These are phyloP conservation scores for Stenchaetothrips biformis DNA, from an alignment of 2,888 invertebrate species.

Conservation along the genomic window DNA sequence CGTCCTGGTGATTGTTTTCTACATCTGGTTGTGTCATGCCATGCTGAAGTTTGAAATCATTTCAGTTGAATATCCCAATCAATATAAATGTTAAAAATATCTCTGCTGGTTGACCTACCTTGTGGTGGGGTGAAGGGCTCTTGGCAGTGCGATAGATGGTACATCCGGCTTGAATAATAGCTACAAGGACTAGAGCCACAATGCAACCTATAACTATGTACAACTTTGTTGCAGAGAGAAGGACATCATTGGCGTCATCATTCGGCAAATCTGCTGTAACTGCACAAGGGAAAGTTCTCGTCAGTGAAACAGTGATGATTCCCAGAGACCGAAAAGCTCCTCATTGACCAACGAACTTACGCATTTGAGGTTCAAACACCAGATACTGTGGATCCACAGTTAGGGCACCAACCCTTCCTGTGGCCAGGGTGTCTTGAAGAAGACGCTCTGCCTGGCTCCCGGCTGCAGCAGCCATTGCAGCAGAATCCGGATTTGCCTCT, in stretches of 20 bases:
- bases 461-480: slow-evolving; percentile 35
- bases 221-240: slow-evolving; percentile 68
- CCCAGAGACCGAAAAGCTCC: background rate
- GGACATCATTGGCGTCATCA: slow-evolving; percentile 50
- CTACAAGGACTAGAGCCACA: slow-evolving; percentile 70
- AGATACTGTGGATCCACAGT: slow-evolving; percentile 77
- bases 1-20: background rate
- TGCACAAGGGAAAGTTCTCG: slow-evolving; percentile 42
- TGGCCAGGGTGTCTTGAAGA: slow-evolving; percentile 63
- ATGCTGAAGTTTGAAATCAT: background rate
- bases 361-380: slow-evolving; percentile 61
- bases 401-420: slow-evolving; percentile 71
- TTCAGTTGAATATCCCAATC: background rate
- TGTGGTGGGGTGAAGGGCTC: slow-evolving; percentile 52
- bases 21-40: slow-evolving; percentile 12
- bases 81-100: background rate
- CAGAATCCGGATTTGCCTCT: slow-evolving; percentile 41
- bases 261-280: slow-evolving; percentile 51
- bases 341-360: slow-evolving; percentile 51
- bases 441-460: slow-evolving; percentile 50
- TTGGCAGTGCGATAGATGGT: slow-evolving; percentile 68
- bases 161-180: slow-evolving; percentile 76
- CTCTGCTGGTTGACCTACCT: slow-evolving; percentile 52
- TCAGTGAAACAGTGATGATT: slow-evolving; percentile 15
- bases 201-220: slow-evolving; percentile 80